Base-by-base conservation (phyloP, 2,888 invertebrate species). In the Nymphalis urticae region DNA sequence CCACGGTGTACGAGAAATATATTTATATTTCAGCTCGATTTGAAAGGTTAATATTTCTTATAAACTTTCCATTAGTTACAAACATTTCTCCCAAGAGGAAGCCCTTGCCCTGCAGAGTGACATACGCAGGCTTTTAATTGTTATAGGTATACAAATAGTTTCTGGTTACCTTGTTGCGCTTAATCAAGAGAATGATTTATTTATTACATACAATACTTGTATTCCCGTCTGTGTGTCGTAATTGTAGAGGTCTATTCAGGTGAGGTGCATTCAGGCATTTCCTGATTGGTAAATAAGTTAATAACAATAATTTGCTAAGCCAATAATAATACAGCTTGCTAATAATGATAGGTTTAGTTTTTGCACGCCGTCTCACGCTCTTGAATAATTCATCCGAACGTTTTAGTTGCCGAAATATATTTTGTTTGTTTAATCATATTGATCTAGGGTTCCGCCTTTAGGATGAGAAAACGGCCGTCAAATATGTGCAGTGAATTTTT, bases 271-370 rank as follows among this genome's bases (percentile, higher is more conserved):
- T 58, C 64, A 63, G 69, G n/a, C 48, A 64, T 69, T 67, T 62
- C 68, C 69, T 72, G 72, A 66, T 73, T 69, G 70, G 72, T 60
- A 63, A 66, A 74, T 67, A 72, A 72, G 70, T 64, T 75, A 75
- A 74, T 75, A 71, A 62, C 70, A 75, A 74, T 77, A 75, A 76
- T 79, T 77, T 78, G 74, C 75, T 78, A 78, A 81, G 79, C 78
- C 77, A 78, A 80, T 80, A 80, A 80, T 77, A 78, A 79, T 71
- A 66, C 69, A 66, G 70, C 71, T 72, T 67, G 62, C 70, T 69
- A 69, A 72, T 82, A 83, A 82, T 82, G 72, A 82, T 82, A 81
- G 80, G 80, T 80, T 79, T 73, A 64, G 75, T 80, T 83, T 83
- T 80, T 84, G 77, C 75, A 32, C 56, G 0, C 32, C 66, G 80